These are phyloP conservation scores for Drosophila orosa DNA, from an alignment of 1,140 invertebrate genomes.

Conservation along the genomic window DNA sequence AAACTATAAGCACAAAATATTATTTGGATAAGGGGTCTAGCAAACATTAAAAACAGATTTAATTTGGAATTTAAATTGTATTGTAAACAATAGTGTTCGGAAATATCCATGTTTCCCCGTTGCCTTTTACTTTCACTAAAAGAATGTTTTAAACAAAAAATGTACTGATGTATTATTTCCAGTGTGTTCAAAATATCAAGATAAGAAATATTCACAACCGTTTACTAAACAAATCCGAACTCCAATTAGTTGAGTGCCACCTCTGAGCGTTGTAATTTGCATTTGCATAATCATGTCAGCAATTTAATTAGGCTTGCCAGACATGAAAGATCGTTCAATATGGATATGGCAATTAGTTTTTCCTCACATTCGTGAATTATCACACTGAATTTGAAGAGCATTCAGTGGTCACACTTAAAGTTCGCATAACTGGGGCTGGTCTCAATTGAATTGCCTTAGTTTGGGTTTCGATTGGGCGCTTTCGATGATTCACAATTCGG, in stretches of 20 bases:
- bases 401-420: background rate
- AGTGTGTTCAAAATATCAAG: background rate
- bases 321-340: background rate
- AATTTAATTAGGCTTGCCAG: background rate
- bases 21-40: too few relatives aligned
- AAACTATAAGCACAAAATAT: background rate
- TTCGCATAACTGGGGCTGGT: slow-evolving; percentile 7
- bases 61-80: background rate
- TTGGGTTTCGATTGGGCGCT: slow-evolving; percentile 17
- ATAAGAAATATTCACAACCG: too few relatives aligned
- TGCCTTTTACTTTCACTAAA: too few relatives aligned
- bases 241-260: background rate
- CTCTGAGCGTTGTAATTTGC: background rate
- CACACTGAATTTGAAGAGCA: slow-evolving; percentile 1
- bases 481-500: slow-evolving; percentile 32
- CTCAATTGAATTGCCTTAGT: slow-evolving; percentile 39
- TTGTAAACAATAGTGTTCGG: too few relatives aligned
- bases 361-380: background rate
- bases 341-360: background rate
- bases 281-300: background rate
- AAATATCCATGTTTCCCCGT: too few relatives aligned
- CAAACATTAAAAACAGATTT: too few relatives aligned
- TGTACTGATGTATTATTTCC: too few relatives aligned
- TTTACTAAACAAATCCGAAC: background rate
- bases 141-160: too few relatives aligned